phyloP scores from a whole-genome alignment of 2,888 invertebrate species.

The Drosophila niveifrons region DNA sequence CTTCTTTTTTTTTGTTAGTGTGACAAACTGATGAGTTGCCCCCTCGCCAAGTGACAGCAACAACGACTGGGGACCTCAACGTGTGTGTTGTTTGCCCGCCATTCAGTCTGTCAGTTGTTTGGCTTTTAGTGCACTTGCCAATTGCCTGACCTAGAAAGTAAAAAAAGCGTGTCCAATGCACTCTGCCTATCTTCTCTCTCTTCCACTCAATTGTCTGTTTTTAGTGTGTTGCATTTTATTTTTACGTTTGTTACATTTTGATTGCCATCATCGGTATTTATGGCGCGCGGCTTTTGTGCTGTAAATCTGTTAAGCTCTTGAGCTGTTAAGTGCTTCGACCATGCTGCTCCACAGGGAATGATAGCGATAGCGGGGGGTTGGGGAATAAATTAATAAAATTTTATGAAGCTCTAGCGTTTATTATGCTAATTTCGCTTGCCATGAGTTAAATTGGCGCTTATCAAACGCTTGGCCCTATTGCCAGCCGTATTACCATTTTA shows the following conservation, averaged over 20 bases:
- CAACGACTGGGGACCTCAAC: neutral
- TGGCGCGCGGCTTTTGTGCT: constrained; percentile 49
- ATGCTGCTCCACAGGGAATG: constrained; percentile 1
- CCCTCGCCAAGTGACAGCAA: neutral
- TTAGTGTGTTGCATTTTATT: constrained; percentile 23
- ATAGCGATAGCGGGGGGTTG: no score
- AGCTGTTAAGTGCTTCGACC: constrained; percentile 63
- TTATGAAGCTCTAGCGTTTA: constrained; percentile 65
- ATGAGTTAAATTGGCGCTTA: constrained; percentile 62
- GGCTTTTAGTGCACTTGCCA: constrained; percentile 79
- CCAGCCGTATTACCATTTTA: neutral
- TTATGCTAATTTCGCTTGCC: constrained; percentile 69
- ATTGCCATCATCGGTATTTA: constrained; percentile 54
- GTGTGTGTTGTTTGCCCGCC: neutral
- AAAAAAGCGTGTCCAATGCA: constrained; percentile 2
- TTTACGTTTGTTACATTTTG: constrained; percentile 18
- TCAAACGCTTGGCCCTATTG: constrained; percentile 60
- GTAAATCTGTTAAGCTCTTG: constrained; percentile 77
- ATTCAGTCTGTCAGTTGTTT: constrained; percentile 65
- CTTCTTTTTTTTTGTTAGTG: neutral
- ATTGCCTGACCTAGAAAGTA: constrained; percentile 72
- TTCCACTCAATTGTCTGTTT: constrained; percentile 23
- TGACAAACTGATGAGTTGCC: constrained; percentile 13
- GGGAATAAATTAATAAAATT: constrained; percentile 71
- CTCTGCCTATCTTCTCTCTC: neutral